Conservation (phyloP, 2,888 invertebrate species). For the Lasioglossum oenotherae region DNA sequence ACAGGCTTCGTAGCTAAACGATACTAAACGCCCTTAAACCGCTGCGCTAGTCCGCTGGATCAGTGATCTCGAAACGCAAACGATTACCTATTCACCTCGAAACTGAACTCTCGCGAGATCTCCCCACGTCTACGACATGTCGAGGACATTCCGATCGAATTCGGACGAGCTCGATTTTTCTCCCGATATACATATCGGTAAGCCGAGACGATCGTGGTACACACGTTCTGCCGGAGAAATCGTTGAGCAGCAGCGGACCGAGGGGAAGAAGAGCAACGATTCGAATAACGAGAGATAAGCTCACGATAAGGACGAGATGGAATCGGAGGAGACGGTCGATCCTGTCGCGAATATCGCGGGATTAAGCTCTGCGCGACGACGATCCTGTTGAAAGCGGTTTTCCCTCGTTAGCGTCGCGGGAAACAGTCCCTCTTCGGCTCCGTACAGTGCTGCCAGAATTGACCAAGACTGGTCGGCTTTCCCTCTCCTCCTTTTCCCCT, state of each 20-base stretch:
- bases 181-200: neutral
- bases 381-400: neutral
- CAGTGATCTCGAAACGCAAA: neutral
- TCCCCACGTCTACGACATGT: neutral
- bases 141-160: neutral
- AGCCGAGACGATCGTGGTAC: neutral
- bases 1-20: conserved; percentile 63
- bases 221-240: neutral
- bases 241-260: conserved; percentile 10
- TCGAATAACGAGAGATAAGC: conserved; percentile 36
- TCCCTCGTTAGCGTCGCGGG: neutral
- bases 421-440: neutral
- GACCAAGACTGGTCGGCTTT: too few species aligned
- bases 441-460: neutral
- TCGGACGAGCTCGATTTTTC: neutral
- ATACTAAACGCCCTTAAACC: neutral
- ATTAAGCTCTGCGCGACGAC: conserved; percentile 65
- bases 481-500: too few species aligned
- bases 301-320: conserved; percentile 42
- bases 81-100: neutral
- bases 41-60: conserved; percentile 52
- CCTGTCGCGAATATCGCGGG: conserved; percentile 57
- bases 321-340: conserved; percentile 70
- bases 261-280: conserved; percentile 46
- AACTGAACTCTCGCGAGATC: neutral